Evolutionary conservation across 2,888 invertebrate genomes (phyloP), one percentile per base, ranked within the genome.

Genomic region (Leptinotarsa juncta): DNA sequence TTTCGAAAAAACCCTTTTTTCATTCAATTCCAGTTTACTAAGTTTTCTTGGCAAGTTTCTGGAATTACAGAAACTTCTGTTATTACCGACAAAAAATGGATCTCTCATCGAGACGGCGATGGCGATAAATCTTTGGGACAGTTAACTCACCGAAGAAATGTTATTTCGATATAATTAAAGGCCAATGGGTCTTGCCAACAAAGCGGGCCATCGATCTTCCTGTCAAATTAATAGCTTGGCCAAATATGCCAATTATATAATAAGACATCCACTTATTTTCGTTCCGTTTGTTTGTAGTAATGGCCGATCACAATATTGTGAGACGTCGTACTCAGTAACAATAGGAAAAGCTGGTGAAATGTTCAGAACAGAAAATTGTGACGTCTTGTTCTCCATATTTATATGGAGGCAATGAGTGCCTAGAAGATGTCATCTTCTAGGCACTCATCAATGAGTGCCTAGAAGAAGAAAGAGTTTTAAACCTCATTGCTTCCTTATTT

Each of bases 181-280:
- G 42, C 69, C 69, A 57, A 57, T 69, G 69, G 69, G 57, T 57
- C 48, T 69, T 18, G 23, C 53, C 69, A 48, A 69, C 69, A 69
- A 57, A 69, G 69, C 57, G 69, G 60, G 48, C 57, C 49, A 20
- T 57, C 69, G 7, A 20, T 69, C 69, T 69, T 69, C 48, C 69
- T 69, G 69, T 69, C 69, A 69, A 57, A 69, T 60, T 69, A 69
- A 57, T 69, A 69, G 57, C 69, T 69, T 57, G 69, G 48, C 51
- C 69, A 57, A 69, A 69, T 69, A 69, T 23, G 69, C 69, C 69
- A 69, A 69, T 69, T 69, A 69, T 57, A 57, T 68, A 57, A 69
- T 48, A 69, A 67, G 53, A 67, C 53, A 51, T 53, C 53, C 67
- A 67, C 66, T 67, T 67, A 67, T 67, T 67, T 16, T 16, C 67